Evolutionary conservation across 2,113 vertebrate genomes (phyloP).

Genomic region (Drymodes brunneopygia): DNA sequence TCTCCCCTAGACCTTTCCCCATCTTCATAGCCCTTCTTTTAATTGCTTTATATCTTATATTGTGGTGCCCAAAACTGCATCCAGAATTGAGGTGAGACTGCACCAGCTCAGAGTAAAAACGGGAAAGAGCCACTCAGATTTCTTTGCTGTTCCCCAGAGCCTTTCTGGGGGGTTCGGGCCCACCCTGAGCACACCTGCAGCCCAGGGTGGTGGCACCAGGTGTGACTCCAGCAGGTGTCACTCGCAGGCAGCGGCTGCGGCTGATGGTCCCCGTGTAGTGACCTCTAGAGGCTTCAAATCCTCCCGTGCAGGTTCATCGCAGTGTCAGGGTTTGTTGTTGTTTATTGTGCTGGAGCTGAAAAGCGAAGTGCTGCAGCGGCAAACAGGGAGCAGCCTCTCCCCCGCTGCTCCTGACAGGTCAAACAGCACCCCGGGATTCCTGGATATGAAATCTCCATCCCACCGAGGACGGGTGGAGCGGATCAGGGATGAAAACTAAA

Average conservation of each 20-base stretch:
- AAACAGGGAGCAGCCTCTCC: not conserved
- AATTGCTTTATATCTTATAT: not conserved
- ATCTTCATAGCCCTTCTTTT: not conserved
- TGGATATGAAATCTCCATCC: not conserved
- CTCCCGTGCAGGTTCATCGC: not conserved
- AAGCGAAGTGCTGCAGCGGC: not conserved
- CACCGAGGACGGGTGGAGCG: not conserved
- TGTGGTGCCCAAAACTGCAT: not conserved
- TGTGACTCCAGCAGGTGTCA: slow-evolving; percentile 59
- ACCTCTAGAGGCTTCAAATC: slow-evolving; percentile 15
- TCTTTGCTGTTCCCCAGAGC: not conserved
- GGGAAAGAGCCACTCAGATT: not conserved
- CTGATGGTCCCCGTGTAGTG: not conserved
- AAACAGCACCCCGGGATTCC: not conserved
- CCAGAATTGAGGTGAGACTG: not conserved
- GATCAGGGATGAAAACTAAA: not conserved
- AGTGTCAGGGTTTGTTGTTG: not conserved
- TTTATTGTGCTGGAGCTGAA: not conserved
- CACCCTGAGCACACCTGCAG: not conserved
- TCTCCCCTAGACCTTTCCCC: not conserved
- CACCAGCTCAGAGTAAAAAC: not conserved
- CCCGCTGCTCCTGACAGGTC: not conserved
- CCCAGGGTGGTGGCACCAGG: not conserved
- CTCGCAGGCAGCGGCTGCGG: not conserved
- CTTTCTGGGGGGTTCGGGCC: not conserved